A percentile compares a stretch with the other conserved stretches of the same genome.
phyloP scores from a whole-genome alignment of 2,113 vertebrate species.

The Telmatochromis bifrenatus region DNA sequence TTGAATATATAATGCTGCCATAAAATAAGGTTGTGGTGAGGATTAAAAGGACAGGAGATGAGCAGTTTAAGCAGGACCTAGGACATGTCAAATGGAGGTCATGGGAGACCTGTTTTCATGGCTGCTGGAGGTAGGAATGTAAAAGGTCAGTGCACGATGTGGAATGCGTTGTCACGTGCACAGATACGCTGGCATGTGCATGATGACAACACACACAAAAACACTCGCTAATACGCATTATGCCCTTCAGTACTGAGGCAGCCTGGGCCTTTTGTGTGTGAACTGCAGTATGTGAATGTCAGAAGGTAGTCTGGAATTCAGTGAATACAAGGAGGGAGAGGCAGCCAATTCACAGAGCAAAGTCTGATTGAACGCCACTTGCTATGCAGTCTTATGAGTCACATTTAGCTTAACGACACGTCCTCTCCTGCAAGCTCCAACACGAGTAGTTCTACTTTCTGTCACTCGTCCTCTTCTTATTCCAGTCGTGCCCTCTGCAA shows the following conservation, averaged over 20 bases:
- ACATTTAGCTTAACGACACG: not conserved
- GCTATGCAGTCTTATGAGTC: slow-evolving; percentile 14
- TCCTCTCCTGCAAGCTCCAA: not conserved
- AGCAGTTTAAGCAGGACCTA: not conserved
- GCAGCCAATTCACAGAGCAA: not conserved
- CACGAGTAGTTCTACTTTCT: not conserved
- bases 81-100: not conserved
- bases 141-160: not conserved
- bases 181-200: not conserved
- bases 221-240: not conserved
- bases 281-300: slow-evolving; percentile 11
- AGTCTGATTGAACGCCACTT: slow-evolving; percentile 16
- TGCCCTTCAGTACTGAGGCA: not conserved
- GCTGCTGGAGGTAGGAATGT: slow-evolving; percentile 5
- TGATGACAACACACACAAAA: not conserved
- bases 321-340: not conserved
- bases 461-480: not conserved
- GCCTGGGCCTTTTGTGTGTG: slow-evolving; percentile 1
- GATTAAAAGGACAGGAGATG: not conserved
- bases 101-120: slow-evolving; percentile 12
- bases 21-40: not conserved
- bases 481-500: not conserved
- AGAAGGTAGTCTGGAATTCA: not conserved
- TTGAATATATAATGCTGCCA: not conserved
- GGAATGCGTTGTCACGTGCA: slow-evolving; percentile 2